Conservation (phyloP, 1,140 invertebrate genomes). For the Bombus breviceps region DNA sequence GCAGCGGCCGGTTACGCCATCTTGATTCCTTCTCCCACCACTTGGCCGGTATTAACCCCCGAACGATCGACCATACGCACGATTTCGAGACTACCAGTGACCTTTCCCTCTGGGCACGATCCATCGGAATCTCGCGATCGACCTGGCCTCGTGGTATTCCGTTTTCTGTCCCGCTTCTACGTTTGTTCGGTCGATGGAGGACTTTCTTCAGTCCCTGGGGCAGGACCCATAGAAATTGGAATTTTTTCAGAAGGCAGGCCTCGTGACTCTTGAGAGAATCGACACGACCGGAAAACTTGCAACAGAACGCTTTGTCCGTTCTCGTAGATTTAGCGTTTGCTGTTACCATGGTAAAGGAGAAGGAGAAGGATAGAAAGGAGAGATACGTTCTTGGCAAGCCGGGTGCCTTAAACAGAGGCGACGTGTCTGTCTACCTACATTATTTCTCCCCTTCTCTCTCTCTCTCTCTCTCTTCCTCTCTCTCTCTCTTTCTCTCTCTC, state of each 20-base stretch:
- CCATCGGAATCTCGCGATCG: constrained; percentile 40
- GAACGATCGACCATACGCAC: constrained; percentile 61
- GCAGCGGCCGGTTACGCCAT: constrained; percentile 70
- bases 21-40: constrained; percentile 67
- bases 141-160: neutral
- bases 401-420: constrained; percentile 34
- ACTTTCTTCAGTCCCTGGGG: neutral
- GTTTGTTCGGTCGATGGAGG: neutral
- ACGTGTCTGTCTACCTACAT: constrained; percentile 34
- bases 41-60: constrained; percentile 56
- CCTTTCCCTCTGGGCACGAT: constrained; percentile 55
- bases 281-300: neutral
- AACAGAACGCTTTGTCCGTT: neutral
- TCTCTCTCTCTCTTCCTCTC: neutral
- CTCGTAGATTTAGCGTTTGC: constrained; percentile 29
- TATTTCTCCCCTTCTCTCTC: constrained; percentile 6
- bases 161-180: too few relatives aligned
- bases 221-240: neutral
- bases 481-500: neutral
- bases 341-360: constrained; percentile 28
- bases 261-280: neutral
- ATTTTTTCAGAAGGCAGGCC: neutral
- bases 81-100: constrained; percentile 57
- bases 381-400: constrained; percentile 30
- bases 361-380: constrained; percentile 26